Evolutionary conservation across 2,113 vertebrate genomes (phyloP).

Genomic region (Illadopsis cleaveri): DNA sequence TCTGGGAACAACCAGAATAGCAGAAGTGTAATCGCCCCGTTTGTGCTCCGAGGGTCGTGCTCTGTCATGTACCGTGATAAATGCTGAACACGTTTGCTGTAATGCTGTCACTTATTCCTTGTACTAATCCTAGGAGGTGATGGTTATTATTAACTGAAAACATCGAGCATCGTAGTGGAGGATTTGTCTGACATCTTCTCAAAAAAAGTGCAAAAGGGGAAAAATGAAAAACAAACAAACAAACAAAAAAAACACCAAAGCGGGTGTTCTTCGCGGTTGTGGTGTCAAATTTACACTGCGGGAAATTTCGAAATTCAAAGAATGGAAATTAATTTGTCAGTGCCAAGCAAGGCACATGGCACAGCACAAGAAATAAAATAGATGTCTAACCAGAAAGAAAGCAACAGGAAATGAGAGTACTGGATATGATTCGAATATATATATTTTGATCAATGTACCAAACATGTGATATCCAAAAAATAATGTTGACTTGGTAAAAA

Average conservation of each 20-base stretch:
- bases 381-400: background rate
- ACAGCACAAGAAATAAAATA: background rate
- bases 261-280: rapidly evolving
- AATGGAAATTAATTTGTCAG: background rate
- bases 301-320: background rate
- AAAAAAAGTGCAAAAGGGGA: background rate
- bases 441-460: background rate
- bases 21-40: background rate
- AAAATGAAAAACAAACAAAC: background rate
- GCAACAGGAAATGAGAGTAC: background rate
- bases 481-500: background rate
- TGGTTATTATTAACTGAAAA: background rate
- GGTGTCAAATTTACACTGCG: background rate
- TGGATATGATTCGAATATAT: background rate
- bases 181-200: background rate
- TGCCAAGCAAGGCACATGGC: background rate
- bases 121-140: background rate
- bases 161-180: background rate
- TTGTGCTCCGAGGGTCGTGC: background rate
- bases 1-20: background rate
- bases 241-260: background rate
- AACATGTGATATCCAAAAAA: background rate
- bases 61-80: background rate
- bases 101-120: background rate
- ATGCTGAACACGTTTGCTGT: background rate